Base-by-base conservation (phyloP, 2,113 vertebrate genomes). In the Anoura caudifer region DNA sequence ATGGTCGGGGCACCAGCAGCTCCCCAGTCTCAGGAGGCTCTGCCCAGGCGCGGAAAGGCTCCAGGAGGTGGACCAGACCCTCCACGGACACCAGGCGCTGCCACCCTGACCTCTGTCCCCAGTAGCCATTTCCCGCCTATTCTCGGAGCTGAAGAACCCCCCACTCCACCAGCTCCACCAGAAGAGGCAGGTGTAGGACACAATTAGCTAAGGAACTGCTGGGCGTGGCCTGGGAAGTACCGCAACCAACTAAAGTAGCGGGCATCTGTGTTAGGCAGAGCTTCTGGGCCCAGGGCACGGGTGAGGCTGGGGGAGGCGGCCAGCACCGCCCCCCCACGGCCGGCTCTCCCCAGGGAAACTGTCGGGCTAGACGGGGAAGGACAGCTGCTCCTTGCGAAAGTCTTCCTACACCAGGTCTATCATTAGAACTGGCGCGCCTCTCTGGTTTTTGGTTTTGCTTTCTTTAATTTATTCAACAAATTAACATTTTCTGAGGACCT, bases 181-280 rank as follows among this genome's bases (percentile, higher is more conserved):
- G 73, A 89, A 83, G 73, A 33, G 82, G 87, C 79, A 76, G 79
- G 80, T 56, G 88, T 67, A 77, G 96, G 93, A 83, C 24, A 52
- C 41, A 90, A 91, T 93, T 65, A 96, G 89, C 90, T 91, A 76
- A 70, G 28, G 14, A 63, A 61, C 59, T 31, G 77, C 86, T 69
- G 43, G 87, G 84, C 75, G 41, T 36, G 36, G 67, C 83, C 77
- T 84, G 86, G 26, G 63, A 95, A 91, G 36, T 43, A 89, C 5
- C 5, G 54, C 47, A 56, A 69, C 56, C 94, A 92, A 96, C 84
- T 84, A 81, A 92, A 95, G 79, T 52, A 54, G 86, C 85, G n/a
- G 77, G 56, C 33, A 41, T 67, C 92, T 63, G 26, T 63, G 88
- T 92, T 85, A 90, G 88, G 69, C 65, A 50, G 65, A 63, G 87